Percentiles rank a stretch among this genome's conserved stretches.
Conservation (phyloP, 1,140 invertebrate species). For the Drosophila athabasca region DNA sequence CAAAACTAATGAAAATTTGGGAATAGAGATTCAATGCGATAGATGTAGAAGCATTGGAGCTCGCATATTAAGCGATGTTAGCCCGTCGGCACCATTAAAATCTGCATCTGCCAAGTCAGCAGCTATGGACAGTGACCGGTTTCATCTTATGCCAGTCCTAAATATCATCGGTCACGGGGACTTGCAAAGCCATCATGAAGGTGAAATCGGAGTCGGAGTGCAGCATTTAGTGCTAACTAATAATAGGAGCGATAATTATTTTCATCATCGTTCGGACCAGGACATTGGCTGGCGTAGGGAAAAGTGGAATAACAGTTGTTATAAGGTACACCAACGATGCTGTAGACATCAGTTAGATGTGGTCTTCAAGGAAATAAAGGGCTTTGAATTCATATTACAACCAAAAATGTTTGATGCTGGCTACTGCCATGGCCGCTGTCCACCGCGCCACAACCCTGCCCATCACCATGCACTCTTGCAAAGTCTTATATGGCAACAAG, state of each 20-base stretch:
- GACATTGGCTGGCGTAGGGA: slow-evolving; percentile 72
- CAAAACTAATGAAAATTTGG: slow-evolving; percentile 82
- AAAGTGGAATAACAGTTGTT: slow-evolving; percentile 83
- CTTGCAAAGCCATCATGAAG: slow-evolving; percentile 17
- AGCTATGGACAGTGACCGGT: slow-evolving; percentile 12
- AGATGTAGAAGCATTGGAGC: slow-evolving; percentile 74
- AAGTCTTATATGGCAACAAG: slow-evolving; percentile 87
- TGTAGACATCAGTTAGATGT: slow-evolving; percentile 88
- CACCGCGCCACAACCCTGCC: slow-evolving; percentile 88
- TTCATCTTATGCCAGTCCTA: slow-evolving; percentile 76
- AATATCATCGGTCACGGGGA: slow-evolving; percentile 84
- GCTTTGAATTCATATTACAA: slow-evolving; percentile 88
- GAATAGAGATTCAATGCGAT: slow-evolving; percentile 85
- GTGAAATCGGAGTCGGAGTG: slow-evolving; percentile 12
- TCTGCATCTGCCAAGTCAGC: neutral
- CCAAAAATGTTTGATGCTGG: slow-evolving; percentile 90
- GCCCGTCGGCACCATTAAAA: slow-evolving; percentile 12
- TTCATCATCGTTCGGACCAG: slow-evolving; percentile 31
- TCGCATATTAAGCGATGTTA: slow-evolving; percentile 74
- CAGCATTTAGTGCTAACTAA: slow-evolving; percentile 26
- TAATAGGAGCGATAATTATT: slow-evolving; percentile 35
- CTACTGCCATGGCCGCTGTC: slow-evolving; percentile 89
- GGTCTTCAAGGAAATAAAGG: slow-evolving; percentile 87
- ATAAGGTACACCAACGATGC: slow-evolving; percentile 85
- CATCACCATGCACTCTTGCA: slow-evolving; percentile 90